Evolutionary conservation across 2,797 vertebrate species (phyloP).

Genomic region (Esox masquinongy): DNA sequence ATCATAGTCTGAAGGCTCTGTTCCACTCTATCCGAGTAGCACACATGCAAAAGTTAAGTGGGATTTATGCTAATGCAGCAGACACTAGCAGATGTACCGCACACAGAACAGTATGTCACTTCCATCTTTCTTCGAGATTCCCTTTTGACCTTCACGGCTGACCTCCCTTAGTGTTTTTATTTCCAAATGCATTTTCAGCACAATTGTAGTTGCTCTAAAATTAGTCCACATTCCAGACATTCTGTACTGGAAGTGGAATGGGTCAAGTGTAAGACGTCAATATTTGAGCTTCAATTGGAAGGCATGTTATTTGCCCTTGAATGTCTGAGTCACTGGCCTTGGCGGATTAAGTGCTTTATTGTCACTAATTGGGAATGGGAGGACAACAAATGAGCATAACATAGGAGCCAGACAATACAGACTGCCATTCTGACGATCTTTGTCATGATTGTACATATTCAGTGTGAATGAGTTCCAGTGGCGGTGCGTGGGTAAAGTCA

Average conservation of each 20-base stretch:
- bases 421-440: neutral
- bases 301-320: constrained; percentile 37
- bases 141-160: constrained; percentile 35
- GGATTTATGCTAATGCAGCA: constrained; percentile 57
- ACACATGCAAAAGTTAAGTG: constrained; percentile 59
- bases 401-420: neutral
- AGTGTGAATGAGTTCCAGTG: neutral
- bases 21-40: constrained; percentile 1
- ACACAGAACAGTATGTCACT: constrained; percentile 1
- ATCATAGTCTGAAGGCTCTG: neutral
- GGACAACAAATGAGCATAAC: neutral
- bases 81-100: constrained; percentile 2
- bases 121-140: constrained; percentile 1
- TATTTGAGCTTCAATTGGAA: constrained; percentile 43
- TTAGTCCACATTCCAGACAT: constrained; percentile 57
- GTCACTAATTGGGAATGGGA: constrained; percentile 6
- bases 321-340: constrained; percentile 32
- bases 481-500: neutral
- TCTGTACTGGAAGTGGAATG: constrained; percentile 32
- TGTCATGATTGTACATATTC: neutral
- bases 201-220: constrained; percentile 36
- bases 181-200: constrained; percentile 23
- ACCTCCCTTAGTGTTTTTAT: constrained; percentile 1
- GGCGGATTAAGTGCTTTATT: constrained; percentile 27
- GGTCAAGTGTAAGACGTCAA: constrained; percentile 50